These are phyloP conservation scores for Corbicula japonica DNA, from an alignment of 2,888 invertebrate species.

Conservation along the genomic window DNA sequence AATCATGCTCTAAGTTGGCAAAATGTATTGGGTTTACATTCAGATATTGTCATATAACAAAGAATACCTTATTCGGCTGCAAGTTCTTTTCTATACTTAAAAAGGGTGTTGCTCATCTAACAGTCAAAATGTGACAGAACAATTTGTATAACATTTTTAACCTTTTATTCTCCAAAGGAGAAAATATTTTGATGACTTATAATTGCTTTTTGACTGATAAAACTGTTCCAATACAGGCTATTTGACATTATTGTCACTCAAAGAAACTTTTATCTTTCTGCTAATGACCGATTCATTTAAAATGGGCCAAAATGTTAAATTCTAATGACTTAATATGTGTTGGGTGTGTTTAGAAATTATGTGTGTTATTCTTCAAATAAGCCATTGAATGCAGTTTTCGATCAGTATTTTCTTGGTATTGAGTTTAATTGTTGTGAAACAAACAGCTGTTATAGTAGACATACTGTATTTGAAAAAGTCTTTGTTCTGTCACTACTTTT, in stretches of 20 bases:
- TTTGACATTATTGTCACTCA: conserved; percentile 6
- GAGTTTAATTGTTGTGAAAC: no score
- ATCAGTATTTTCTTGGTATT: no score
- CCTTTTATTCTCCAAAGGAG: conserved; percentile 22
- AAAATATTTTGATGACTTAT: conserved; percentile 26
- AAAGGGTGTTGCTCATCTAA: conserved; percentile 32
- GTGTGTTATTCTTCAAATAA: no score
- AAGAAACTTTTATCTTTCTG: neutral
- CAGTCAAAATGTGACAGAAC: conserved; percentile 36
- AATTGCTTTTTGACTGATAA: conserved; percentile 26
- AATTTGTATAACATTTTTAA: conserved; percentile 36
- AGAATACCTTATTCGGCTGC: conserved; percentile 4
- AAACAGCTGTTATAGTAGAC: no score
- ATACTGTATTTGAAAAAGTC: no score
- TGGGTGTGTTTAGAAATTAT: no score
- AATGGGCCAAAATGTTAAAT: no score
- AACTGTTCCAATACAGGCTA: conserved; percentile 4
- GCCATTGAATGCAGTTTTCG: no score
- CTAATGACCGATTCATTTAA: conserved; percentile 34
- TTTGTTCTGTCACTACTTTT: no score
- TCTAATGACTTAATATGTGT: no score
- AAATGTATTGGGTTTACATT: no score
- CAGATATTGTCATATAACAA: conserved; percentile 21
- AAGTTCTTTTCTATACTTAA: conserved; percentile 10
- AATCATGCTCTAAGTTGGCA: no score